phyloP scores from a whole-genome alignment of 1,140 invertebrate species.

The Mylabris phalerata region DNA sequence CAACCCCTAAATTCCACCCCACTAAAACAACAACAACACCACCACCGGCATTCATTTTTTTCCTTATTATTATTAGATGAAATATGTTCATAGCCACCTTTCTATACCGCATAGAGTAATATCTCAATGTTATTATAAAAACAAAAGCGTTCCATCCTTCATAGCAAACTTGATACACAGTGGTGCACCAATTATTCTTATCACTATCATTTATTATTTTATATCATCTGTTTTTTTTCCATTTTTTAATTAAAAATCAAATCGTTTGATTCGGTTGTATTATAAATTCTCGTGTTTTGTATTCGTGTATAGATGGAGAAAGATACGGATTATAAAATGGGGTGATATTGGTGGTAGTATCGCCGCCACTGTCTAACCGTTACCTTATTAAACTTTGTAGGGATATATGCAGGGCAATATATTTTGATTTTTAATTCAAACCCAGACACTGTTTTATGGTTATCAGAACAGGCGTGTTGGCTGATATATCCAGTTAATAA shows the following conservation, averaged over 20 bases:
- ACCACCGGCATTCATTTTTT: background rate
- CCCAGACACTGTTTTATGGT: conserved; percentile 37
- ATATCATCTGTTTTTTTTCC: no score
- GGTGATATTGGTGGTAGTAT: background rate
- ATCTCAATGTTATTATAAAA: conserved; percentile 37
- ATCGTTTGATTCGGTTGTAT: no score
- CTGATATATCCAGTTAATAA: conserved; percentile 33
- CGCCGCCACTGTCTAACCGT: conserved; percentile 17
- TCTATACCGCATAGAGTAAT: conserved; percentile 36
- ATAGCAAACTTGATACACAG: conserved; percentile 3
- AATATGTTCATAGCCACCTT: conserved; percentile 37
- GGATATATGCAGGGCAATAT: conserved; percentile 37
- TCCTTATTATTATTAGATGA: conserved; percentile 32
- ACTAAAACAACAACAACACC: conserved; percentile 18
- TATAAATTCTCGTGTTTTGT: background rate
- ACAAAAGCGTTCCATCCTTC: conserved; percentile 28
- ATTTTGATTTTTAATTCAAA: conserved; percentile 42
- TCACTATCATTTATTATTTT: no score
- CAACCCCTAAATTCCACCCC: no score
- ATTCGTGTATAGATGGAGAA: background rate
- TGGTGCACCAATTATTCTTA: background rate
- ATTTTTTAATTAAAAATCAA: no score
- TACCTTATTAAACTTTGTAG: conserved; percentile 32
- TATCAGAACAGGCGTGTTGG: conserved; percentile 25
- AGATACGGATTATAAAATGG: background rate